Conservation (phyloP, 2,888 invertebrate genomes). For the Philereme transversata region DNA sequence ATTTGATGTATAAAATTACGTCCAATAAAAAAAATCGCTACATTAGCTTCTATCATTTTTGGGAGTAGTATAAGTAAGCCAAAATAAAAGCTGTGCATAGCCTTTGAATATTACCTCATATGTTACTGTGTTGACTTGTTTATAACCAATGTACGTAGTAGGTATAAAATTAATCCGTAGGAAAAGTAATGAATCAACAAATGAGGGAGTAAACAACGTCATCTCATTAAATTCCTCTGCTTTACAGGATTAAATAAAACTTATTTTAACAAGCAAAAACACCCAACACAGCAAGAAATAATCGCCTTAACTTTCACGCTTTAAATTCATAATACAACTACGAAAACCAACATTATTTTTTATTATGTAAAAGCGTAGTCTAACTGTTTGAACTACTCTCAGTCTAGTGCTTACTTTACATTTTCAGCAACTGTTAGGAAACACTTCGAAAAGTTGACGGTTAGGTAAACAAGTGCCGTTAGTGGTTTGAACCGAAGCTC, state of each 20-base stretch:
- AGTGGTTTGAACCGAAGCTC: slow-evolving; percentile 70
- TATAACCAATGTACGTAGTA: too few relatives aligned
- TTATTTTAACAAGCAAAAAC: slow-evolving; percentile 12
- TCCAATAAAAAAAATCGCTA: too few relatives aligned
- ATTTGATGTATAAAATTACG: too few relatives aligned
- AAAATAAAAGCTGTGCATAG: too few relatives aligned
- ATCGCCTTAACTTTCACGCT: slow-evolving; percentile 23
- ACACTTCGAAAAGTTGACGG: slow-evolving; percentile 79
- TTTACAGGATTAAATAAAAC: slow-evolving; percentile 8
- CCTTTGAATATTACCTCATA: too few relatives aligned
- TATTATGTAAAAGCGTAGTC: slow-evolving; percentile 48
- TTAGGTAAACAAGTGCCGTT: slow-evolving; percentile 79
- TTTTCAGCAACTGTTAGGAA: slow-evolving; percentile 72
- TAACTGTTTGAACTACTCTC: slow-evolving; percentile 58
- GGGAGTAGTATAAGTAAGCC: too few relatives aligned
- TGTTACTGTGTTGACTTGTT: too few relatives aligned
- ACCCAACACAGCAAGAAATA: slow-evolving; percentile 20
- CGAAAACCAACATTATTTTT: slow-evolving; percentile 33
- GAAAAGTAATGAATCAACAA: not conserved
- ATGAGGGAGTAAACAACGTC: slow-evolving; percentile 2
- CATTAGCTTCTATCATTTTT: too few relatives aligned
- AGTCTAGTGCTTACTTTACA: slow-evolving; percentile 78
- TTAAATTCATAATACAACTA: slow-evolving; percentile 23
- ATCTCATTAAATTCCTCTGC: slow-evolving; percentile 8
- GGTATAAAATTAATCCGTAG: not conserved